phyloP scores from a whole-genome alignment of 1,140 invertebrate species.

The Venturia canescens region DNA sequence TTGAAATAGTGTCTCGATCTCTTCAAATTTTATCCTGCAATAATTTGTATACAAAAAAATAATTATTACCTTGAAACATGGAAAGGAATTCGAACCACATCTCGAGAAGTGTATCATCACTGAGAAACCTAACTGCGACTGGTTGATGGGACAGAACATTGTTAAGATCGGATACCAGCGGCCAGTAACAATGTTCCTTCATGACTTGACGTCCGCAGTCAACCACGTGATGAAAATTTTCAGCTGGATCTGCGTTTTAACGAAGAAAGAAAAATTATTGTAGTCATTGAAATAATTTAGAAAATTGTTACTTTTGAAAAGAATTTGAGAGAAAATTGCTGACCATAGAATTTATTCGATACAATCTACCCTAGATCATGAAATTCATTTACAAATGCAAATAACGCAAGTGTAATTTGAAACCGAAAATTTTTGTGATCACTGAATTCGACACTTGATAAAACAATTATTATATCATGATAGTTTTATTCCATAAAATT shows the following conservation, averaged over 20 bases:
- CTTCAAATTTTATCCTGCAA: background rate
- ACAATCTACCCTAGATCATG: too few species aligned
- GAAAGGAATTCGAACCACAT: slow-evolving; percentile 97
- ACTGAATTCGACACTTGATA: too few species aligned
- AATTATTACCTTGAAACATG: slow-evolving; percentile 90
- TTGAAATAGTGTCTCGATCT: too few species aligned
- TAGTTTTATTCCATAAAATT: background rate
- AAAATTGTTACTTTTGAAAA: too few species aligned
- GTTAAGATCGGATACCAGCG: slow-evolving; percentile 96
- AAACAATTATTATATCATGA: too few species aligned
- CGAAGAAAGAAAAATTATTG: slow-evolving; percentile 59
- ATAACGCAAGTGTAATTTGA: too few species aligned
- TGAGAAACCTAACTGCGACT: slow-evolving; percentile 93
- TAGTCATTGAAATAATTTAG: too few species aligned
- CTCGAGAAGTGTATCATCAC: slow-evolving; percentile 89
- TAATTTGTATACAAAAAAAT: background rate
- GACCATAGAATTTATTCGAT: too few species aligned
- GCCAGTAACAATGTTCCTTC: slow-evolving; percentile 99
- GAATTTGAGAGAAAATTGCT: too few species aligned
- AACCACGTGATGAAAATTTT: slow-evolving; percentile 94
- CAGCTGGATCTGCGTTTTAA: slow-evolving; percentile 80
- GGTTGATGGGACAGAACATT: slow-evolving; percentile 96
- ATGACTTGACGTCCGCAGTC: slow-evolving; percentile 94
- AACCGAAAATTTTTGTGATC: too few species aligned
- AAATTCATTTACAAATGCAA: too few species aligned